Evolutionary conservation across 53 echinoderm and acorn worm genomes (phyloP), one percentile per base, ranked within the genome.

Genomic region (Mesocentrotus franciscanus): DNA sequence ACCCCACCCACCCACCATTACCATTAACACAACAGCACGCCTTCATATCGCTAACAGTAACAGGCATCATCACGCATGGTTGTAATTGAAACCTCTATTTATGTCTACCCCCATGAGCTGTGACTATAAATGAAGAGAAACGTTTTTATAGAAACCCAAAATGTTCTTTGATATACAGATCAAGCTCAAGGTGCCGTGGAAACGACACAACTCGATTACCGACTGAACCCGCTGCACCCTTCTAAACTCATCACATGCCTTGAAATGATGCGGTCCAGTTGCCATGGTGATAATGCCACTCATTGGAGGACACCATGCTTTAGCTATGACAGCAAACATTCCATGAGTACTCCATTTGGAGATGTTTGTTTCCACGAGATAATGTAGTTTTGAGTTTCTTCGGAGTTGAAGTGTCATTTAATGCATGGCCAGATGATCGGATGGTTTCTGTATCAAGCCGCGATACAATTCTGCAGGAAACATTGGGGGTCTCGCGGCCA

Each of bases 161-260:
- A 71, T 56, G 71, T 92, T 92, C 92, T 92, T 75, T 92, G 92
- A 71, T 81, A n/a, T 61, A 49, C 94, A 93, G 94, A 93, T 93
- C 6, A 93, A 93, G 94, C 94, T 93, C 33, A 78, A 58, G 18
- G 70, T 81, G 60, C 94, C 94, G 6, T 93, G 94, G 94, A 93
- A 93, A 83, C 94, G 94, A 9, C 94, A 81, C n/a, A 81, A 78
- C 81, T 93, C 94, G 2, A 79, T 93, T 61, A 79, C 59, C 5
- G 94, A 93, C 61, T 93, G 94, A 93, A 29, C 68, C 35, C 71
- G 39, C 64, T 42, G 39, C 35, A 35, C 33, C 42, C 22, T 61
- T 33, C 20, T 56, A 10, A 85, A 85, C 58, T 85, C 57, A 24
- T 85, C 57, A 10, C 85, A 85, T 57, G 56, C 85, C 56, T 56